Evolutionary conservation across 2,888 invertebrate genomes (phyloP).

Genomic region (Apoda limacodes): DNA sequence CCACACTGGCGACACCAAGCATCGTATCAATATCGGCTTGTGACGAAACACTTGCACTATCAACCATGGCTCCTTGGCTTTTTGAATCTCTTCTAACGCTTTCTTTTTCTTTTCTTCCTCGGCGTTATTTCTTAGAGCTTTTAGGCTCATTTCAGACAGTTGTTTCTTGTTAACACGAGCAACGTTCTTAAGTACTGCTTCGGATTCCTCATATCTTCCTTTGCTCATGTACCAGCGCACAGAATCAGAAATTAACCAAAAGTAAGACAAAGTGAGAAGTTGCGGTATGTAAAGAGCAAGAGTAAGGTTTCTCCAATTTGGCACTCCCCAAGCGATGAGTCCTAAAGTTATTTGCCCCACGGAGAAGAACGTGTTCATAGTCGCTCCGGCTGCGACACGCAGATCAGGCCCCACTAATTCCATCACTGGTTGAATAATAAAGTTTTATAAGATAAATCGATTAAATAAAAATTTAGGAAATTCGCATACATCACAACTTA

Average conservation of each 20-base stretch:
- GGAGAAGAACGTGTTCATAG: slow-evolving; percentile 76
- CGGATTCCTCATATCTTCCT: slow-evolving; percentile 73
- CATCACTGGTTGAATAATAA: slow-evolving; percentile 60
- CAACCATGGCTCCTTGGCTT: slow-evolving; percentile 36
- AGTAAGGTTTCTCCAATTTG: slow-evolving; percentile 76
- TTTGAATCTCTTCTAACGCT: slow-evolving; percentile 21
- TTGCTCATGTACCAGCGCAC: slow-evolving; percentile 81
- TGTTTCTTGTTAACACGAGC: slow-evolving; percentile 68
- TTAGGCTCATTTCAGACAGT: slow-evolving; percentile 36
- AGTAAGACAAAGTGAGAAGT: slow-evolving; percentile 72
- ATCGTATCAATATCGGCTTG: slow-evolving; percentile 32
- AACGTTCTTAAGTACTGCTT: slow-evolving; percentile 69
- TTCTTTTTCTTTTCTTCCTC: slow-evolving; percentile 30
- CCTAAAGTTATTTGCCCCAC: slow-evolving; percentile 76
- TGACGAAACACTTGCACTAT: slow-evolving; percentile 35
- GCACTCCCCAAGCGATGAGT: slow-evolving; percentile 73
- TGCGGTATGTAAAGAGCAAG: slow-evolving; percentile 76
- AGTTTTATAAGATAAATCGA: neutral
- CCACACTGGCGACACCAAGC: slow-evolving; percentile 62
- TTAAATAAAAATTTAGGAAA: neutral
- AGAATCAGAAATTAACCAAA: slow-evolving; percentile 77
- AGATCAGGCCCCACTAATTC: slow-evolving; percentile 80
- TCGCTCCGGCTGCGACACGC: slow-evolving; percentile 76
- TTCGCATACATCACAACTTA: slow-evolving; percentile 30
- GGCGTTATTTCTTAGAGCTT: slow-evolving; percentile 27